Percentiles rank a stretch among this genome's conserved stretches.
These are phyloP conservation scores for Ariopsis seemanni DNA, from an alignment of 2,113 vertebrate species.

Conservation along the genomic window DNA sequence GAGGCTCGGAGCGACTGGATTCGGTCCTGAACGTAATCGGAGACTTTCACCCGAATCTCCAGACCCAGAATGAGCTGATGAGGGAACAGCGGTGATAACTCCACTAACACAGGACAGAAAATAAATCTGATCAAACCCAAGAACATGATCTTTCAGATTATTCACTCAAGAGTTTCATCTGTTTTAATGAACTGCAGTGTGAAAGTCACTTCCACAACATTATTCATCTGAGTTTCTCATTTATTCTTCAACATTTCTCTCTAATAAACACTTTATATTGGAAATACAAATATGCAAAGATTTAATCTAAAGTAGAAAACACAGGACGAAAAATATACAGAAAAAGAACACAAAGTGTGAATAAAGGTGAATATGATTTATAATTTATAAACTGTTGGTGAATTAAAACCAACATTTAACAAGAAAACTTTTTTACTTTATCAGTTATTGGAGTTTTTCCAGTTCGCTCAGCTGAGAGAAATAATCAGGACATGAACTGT, in stretches of 20 bases:
- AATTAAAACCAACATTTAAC: not conserved
- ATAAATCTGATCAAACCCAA: not conserved
- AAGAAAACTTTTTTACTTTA: not conserved
- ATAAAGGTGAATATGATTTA: not conserved
- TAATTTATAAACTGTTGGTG: not conserved
- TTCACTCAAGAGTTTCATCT: not conserved
- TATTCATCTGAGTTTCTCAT: not conserved
- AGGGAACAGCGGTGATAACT: slow-evolving; percentile 84
- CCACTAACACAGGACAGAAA: slow-evolving; percentile 69
- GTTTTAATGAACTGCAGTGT: not conserved
- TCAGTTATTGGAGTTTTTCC: not conserved
- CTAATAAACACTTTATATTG: not conserved
- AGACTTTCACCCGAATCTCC: slow-evolving; percentile 91
- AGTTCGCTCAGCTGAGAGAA: not conserved
- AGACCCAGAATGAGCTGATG: slow-evolving; percentile 83
- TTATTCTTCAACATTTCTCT: not conserved
- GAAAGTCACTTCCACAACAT: not conserved
- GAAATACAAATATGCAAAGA: not conserved
- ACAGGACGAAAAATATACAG: not conserved
- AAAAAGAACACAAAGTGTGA: not conserved
- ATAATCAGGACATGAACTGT: not conserved
- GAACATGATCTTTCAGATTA: not conserved
- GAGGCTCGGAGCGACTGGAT: slow-evolving; percentile 79
- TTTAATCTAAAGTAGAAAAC: not conserved
- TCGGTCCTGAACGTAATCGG: slow-evolving; percentile 87